phyloP scores from a whole-genome alignment of 2,113 vertebrate genomes.

The Numida meleagris region DNA sequence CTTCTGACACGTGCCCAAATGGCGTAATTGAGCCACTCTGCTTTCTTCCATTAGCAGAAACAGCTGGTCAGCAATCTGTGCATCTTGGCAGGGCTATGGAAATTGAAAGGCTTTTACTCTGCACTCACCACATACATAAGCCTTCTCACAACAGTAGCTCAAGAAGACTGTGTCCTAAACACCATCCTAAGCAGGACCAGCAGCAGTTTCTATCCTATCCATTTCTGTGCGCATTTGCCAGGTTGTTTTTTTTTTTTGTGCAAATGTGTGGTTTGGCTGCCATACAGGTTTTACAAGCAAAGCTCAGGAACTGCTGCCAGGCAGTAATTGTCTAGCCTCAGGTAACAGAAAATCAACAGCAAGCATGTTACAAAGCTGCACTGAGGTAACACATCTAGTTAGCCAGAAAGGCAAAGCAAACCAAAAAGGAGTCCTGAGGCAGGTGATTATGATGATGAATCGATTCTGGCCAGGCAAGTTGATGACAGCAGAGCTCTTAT shows the following conservation, averaged over 20 bases:
- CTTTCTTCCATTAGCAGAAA: slow-evolving; percentile 16
- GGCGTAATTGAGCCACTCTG: background rate
- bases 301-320: slow-evolving; percentile 20
- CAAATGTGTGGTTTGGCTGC: slow-evolving; percentile 36
- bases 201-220: background rate
- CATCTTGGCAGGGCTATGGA: background rate
- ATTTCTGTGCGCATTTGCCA: background rate
- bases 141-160: background rate
- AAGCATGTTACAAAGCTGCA: background rate
- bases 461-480: background rate
- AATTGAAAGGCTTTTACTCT: background rate
- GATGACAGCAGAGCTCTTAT: background rate
- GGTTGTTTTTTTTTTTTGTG: background rate
- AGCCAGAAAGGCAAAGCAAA: slow-evolving; percentile 15
- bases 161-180: background rate
- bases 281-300: background rate
- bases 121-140: background rate
- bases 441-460: background rate
- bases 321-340: slow-evolving; percentile 49
- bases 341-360: slow-evolving; percentile 46
- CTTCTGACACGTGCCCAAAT: background rate
- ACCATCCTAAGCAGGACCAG: background rate
- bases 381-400: slow-evolving; percentile 19
- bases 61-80: background rate
- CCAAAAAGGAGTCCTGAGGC: slow-evolving; percentile 47